A percentile compares a stretch with the other conserved stretches of the same genome.
phyloP scores from a whole-genome alignment of 2,797 vertebrate species.

The Ispidina lecontei region DNA sequence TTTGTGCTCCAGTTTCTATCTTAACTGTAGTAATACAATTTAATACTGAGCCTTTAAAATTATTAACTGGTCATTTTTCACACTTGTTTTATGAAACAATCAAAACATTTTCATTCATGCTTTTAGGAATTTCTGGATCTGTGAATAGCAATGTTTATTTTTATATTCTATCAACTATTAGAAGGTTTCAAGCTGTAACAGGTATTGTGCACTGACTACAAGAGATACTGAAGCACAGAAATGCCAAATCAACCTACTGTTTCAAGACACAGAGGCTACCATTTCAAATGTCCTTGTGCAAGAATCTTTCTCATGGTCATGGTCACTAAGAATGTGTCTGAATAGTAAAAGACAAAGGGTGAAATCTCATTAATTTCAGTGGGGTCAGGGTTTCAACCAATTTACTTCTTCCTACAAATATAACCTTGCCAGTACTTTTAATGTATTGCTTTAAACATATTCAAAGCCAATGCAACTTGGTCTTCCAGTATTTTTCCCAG shows the following conservation, averaged over 20 bases:
- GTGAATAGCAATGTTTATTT: constrained; percentile 47
- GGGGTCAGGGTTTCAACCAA: constrained; percentile 3
- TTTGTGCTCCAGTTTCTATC: background rate
- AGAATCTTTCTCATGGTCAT: background rate
- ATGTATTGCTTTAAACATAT: background rate
- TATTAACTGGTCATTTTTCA: constrained; percentile 47
- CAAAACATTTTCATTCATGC: constrained; percentile 51
- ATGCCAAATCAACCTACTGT: background rate
- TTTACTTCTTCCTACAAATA: constrained; percentile 19
- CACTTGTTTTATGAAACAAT: constrained; percentile 42
- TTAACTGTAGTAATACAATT: background rate
- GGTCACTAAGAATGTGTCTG: background rate
- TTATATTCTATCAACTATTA: constrained; percentile 30
- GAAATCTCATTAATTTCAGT: constrained; percentile 25
- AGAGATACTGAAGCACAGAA: background rate
- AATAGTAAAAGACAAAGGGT: background rate
- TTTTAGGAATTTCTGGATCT: constrained; percentile 9
- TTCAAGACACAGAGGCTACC: background rate
- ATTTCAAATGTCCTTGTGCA: constrained; percentile 1
- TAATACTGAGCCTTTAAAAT: constrained; percentile 30
- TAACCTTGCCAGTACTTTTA: constrained; percentile 16
- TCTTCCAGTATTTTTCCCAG: background rate
- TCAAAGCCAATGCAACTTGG: background rate
- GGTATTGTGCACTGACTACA: background rate
- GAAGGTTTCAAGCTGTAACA: constrained; percentile 29